phyloP scores from a whole-genome alignment of 2,797 vertebrate genomes.

The Vipera latastei region DNA sequence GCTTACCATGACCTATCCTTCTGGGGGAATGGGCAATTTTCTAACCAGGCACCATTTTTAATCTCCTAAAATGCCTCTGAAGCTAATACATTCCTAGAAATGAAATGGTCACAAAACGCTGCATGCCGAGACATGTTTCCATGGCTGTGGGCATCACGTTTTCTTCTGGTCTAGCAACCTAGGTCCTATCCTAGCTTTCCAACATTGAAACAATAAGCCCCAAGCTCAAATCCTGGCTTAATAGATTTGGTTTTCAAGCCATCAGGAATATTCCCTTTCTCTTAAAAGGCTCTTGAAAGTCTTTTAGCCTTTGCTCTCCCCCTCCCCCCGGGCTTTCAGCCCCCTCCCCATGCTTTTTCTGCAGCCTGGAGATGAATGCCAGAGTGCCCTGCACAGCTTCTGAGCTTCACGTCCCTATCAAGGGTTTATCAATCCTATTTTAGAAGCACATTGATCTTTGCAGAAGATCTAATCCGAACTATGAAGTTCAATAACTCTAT shows the following conservation, averaged over 20 bases:
- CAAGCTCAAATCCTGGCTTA: not conserved
- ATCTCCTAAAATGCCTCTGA: too few species aligned
- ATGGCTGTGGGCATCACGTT: not conserved
- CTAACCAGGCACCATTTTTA: too few species aligned
- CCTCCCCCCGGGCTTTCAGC: too few species aligned
- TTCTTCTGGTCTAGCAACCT: not conserved
- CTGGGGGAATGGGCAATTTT: too few species aligned
- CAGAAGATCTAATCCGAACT: slow-evolving; percentile 98
- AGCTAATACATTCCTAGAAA: too few species aligned
- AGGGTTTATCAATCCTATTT: slow-evolving; percentile 98
- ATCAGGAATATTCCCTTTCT: slow-evolving; percentile 52
- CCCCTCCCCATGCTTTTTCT: slow-evolving; percentile 47
- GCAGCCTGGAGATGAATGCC: slow-evolving; percentile 79
- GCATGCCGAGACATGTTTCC: not conserved
- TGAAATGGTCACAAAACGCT: too few species aligned
- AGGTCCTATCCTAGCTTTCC: not conserved
- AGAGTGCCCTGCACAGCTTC: slow-evolving; percentile 86
- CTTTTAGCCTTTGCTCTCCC: slow-evolving; percentile 7
- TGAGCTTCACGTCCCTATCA: slow-evolving; percentile 98
- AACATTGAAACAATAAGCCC: not conserved
- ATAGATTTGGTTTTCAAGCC: slow-evolving; percentile 37
- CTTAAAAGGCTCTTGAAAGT: slow-evolving; percentile 52
- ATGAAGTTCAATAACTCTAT: slow-evolving; percentile 99
- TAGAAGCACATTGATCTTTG: slow-evolving; percentile 96
- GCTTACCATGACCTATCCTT: too few species aligned